Evolutionary conservation across 2,888 invertebrate species (phyloP).

Genomic region (Heliconius ethilla): DNA sequence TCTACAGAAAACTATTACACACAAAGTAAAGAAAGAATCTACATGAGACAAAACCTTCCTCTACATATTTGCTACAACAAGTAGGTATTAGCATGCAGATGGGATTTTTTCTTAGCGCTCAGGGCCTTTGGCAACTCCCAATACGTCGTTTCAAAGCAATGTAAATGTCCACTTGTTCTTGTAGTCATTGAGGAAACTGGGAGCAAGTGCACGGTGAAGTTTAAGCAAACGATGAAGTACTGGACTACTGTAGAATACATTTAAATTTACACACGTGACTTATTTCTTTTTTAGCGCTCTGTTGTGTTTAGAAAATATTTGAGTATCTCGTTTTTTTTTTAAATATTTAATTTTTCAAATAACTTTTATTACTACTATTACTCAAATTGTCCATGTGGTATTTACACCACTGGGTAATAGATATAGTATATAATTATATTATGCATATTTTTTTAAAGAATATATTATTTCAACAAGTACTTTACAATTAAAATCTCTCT

Average conservation of each 20-base stretch:
- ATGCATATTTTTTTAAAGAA: too few relatives aligned
- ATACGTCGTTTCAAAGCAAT: conserved; percentile 27
- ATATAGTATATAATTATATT: too few relatives aligned
- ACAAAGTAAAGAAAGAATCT: not conserved
- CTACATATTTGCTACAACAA: conserved; percentile 14
- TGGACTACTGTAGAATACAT: conserved; percentile 21
- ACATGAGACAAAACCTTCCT: conserved; percentile 3
- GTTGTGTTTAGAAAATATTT: not conserved
- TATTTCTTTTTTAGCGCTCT: not conserved
- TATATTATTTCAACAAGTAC: too few relatives aligned
- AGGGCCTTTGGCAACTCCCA: conserved; percentile 23
- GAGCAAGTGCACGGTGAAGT: conserved; percentile 10
- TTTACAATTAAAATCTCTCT: too few relatives aligned
- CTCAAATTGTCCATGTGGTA: too few relatives aligned
- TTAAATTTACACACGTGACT: conserved; percentile 3
- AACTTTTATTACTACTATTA: not conserved
- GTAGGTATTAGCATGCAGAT: conserved; percentile 22
- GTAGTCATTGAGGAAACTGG: conserved; percentile 14
- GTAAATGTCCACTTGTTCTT: conserved; percentile 28
- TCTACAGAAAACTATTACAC: not conserved
- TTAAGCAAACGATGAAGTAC: conserved; percentile 24
- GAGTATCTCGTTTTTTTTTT: not conserved
- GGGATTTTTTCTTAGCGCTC: conserved; percentile 21
- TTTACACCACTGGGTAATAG: too few relatives aligned
- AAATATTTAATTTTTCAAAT: not conserved